Evolutionary conservation across 2,113 vertebrate genomes (phyloP), one percentile per base, ranked within the genome.

Genomic region (Etia nguti): DNA sequence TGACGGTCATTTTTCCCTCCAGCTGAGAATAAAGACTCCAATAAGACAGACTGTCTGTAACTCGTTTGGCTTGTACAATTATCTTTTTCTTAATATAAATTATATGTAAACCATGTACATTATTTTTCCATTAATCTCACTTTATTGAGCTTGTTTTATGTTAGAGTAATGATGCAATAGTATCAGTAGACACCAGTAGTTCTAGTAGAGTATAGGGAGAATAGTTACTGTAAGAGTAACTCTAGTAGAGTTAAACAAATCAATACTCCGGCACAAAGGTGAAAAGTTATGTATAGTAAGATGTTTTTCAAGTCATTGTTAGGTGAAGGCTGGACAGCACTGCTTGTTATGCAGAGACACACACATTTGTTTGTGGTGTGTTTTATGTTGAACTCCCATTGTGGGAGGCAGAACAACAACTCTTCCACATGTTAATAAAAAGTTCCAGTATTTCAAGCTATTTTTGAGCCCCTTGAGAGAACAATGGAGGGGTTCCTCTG

Each of bases 401-500:
- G 89, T 83, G 62, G 12, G 54, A 80, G 55, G 11, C 48, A 83
- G 24, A 77, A 18, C 6, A 77, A 31, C 22, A n/a, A 20, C 87
- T 87, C 88, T 86, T 59, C 79, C 62, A 87, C 79, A 80, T 86
- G 62, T 88, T 90, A 86, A 91, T 94, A 86, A 92, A 92, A 93
- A 82, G 88, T 81, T 29, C 88, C 86, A 92, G 94, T 75, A 93
- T 93, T 93, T 68, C 82, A 8, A 31, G 75, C 57, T 62, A 48
- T 82, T 90, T 89, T 86, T 81, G 65, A 62, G 83, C 81, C 89
- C 43, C 48, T 9, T 36, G 92, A 93, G 85, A 93, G 92, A 95
- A 94, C 90, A 93, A 90, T 93, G 86, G 88, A 87, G 80, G 77
- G 75, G 68, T 89, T 90, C 73, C 88, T 91, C 90, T 82, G 50